These are phyloP conservation scores for Aphelocoma californica DNA, from an alignment of 2,797 vertebrate genomes.

Conservation along the genomic window DNA sequence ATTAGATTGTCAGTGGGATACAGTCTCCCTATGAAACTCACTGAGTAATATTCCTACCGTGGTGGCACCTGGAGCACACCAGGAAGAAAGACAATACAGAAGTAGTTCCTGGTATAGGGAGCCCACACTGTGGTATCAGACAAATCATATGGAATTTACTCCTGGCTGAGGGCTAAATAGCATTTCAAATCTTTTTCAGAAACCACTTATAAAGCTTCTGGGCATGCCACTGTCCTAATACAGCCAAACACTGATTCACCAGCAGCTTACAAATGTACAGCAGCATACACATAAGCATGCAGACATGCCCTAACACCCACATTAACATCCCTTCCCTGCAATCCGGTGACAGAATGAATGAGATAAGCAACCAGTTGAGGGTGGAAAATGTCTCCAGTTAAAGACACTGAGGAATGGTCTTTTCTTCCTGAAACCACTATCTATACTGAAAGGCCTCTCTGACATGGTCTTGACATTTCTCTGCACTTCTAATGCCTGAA, in stretches of 20 bases:
- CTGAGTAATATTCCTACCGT: background rate
- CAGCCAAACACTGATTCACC: slow-evolving; percentile 28
- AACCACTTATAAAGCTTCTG: slow-evolving; percentile 2
- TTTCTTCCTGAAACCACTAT: background rate
- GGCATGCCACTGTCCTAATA: background rate
- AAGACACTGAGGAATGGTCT: background rate
- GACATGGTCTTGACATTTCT: background rate
- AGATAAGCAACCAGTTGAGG: background rate
- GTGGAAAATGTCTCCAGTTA: background rate
- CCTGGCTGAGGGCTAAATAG: background rate
- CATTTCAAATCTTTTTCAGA: slow-evolving; percentile 5
- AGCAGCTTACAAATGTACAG: slow-evolving; percentile 9
- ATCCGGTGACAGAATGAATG: background rate
- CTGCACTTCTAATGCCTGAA: background rate
- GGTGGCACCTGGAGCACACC: background rate
- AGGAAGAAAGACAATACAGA: background rate
- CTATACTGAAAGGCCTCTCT: background rate
- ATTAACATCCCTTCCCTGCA: background rate
- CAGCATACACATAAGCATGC: background rate
- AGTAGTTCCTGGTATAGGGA: background rate
- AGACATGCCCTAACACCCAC: background rate
- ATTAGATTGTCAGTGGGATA: background rate
- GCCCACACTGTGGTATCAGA: background rate
- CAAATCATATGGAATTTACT: background rate
- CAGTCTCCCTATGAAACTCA: background rate